Evolutionary conservation across 2,888 invertebrate species (phyloP).

Genomic region (Melanostoma scalare): DNA sequence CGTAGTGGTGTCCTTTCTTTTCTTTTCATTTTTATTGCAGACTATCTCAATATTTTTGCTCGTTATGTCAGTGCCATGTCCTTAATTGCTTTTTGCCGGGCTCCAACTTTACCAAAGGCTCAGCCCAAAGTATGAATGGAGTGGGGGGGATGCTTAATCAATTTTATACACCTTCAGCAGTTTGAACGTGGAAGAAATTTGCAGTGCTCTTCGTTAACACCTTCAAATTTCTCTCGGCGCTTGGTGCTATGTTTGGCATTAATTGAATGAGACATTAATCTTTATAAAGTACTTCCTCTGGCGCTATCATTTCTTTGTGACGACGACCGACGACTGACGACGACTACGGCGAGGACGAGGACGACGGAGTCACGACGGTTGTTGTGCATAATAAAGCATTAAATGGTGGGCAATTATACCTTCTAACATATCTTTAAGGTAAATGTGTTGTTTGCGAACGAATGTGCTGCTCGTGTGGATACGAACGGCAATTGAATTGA

Average conservation of each 20-base stretch:
- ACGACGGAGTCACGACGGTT: too few relatives aligned
- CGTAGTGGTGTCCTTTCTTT: constrained; percentile 12
- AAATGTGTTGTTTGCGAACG: constrained; percentile 1
- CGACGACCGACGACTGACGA: too few relatives aligned
- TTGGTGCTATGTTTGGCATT: constrained; percentile 65
- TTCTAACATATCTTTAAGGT: not conserved
- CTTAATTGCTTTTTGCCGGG: constrained; percentile 71
- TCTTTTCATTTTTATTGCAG: constrained; percentile 43
- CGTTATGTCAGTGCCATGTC: constrained; percentile 72
- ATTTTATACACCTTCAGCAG: constrained; percentile 73
- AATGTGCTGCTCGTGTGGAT: not conserved
- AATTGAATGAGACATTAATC: constrained; percentile 71
- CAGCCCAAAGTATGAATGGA: not conserved
- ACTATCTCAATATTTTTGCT: constrained; percentile 72
- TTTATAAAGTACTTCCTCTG: constrained; percentile 54
- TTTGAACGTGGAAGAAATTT: constrained; percentile 44
- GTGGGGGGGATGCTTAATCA: constrained; percentile 62
- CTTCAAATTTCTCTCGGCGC: constrained; percentile 50
- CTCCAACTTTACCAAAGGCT: constrained; percentile 5
- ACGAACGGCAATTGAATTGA: constrained; percentile 23
- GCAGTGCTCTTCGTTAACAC: constrained; percentile 68
- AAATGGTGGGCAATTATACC: constrained; percentile 30
- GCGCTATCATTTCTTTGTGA: constrained; percentile 21
- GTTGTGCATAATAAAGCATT: not conserved
- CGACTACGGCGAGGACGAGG: not conserved